These are phyloP conservation scores for Brachyistius frenatus DNA, from an alignment of 2,113 vertebrate genomes.

Conservation along the genomic window DNA sequence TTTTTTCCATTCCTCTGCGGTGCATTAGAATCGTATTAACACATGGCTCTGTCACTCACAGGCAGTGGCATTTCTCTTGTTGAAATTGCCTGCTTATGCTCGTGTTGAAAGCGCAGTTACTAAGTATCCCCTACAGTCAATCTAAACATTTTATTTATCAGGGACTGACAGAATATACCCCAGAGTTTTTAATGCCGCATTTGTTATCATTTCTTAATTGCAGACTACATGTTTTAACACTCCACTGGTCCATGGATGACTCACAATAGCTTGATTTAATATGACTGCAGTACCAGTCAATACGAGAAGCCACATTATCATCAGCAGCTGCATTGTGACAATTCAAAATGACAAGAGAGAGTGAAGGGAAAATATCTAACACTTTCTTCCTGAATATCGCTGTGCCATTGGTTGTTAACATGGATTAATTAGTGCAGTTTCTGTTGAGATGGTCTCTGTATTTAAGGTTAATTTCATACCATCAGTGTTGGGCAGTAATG, in stretches of 20 bases:
- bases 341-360: slow-evolving; percentile 43
- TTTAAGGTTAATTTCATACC: not conserved
- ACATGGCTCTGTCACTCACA: slow-evolving; percentile 68
- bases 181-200: slow-evolving; percentile 63
- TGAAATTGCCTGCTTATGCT: slow-evolving; percentile 63
- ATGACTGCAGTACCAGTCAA: slow-evolving; percentile 59
- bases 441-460: not conserved
- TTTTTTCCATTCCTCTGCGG: slow-evolving; percentile 24
- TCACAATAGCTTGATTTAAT: slow-evolving; percentile 71
- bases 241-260: slow-evolving; percentile 68
- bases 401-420: not conserved
- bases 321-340: slow-evolving; percentile 40
- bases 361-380: slow-evolving; percentile 25
- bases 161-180: slow-evolving; percentile 65
- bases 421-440: slow-evolving; percentile 8
- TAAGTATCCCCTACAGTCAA: slow-evolving; percentile 53
- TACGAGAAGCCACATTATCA: slow-evolving; percentile 23
- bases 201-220: slow-evolving; percentile 74
- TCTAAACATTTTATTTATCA: slow-evolving; percentile 74
- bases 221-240: slow-evolving; percentile 78
- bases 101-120: slow-evolving; percentile 48
- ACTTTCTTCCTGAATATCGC: slow-evolving; percentile 10
- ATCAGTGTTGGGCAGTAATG: not conserved
- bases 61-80: slow-evolving; percentile 51
- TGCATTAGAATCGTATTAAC: slow-evolving; percentile 66